Evolutionary conservation across 2,797 vertebrate genomes (phyloP).

Genomic region (Gadopsis bispinosus): DNA sequence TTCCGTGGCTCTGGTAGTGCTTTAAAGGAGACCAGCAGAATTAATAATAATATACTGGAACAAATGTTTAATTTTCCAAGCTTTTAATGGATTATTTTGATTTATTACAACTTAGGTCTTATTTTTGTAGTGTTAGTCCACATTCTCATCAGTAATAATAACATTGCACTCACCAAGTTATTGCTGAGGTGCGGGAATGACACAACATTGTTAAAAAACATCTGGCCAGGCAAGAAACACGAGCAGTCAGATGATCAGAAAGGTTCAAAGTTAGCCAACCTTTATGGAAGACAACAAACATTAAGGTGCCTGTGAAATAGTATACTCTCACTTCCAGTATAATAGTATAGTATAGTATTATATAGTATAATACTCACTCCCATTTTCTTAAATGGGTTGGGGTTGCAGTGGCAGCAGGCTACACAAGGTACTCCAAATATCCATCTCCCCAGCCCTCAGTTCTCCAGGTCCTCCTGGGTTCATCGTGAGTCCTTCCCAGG

Average conservation of each 20-base stretch:
- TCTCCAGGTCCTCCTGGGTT: neutral
- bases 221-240: neutral
- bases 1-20: slow-evolving; percentile 20
- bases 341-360: too few relatives aligned
- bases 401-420: neutral
- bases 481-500: neutral
- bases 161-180: neutral
- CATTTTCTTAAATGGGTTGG: neutral
- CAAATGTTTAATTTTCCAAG: slow-evolving; percentile 9
- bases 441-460: neutral
- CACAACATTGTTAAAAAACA: neutral
- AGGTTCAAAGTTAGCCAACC: neutral
- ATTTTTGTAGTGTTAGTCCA: neutral
- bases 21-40: slow-evolving; percentile 35
- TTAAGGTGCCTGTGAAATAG: neutral
- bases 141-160: neutral
- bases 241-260: neutral
- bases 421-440: neutral
- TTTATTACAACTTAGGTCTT: neutral
- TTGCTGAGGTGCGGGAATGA: slow-evolving; percentile 16
- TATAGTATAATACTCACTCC: neutral
- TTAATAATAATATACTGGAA: slow-evolving; percentile 14
- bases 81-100: neutral
- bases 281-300: neutral
- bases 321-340: neutral